These are phyloP conservation scores for Protobothrops mucrosquamatus DNA, from an alignment of 2,113 vertebrate genomes.

Conservation along the genomic window DNA sequence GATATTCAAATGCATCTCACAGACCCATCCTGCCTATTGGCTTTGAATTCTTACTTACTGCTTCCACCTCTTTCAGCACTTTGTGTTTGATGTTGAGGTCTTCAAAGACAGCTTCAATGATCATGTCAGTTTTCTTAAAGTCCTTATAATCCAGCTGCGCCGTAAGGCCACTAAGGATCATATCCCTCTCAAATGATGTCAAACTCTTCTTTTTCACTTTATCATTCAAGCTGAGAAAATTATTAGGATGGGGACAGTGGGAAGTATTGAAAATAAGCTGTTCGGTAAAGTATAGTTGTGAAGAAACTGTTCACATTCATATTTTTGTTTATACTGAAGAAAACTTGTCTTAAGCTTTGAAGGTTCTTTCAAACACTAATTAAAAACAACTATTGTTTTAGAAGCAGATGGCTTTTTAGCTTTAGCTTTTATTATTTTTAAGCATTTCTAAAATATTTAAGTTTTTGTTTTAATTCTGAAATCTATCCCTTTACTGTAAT, in stretches of 20 bases:
- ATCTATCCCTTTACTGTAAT: neutral
- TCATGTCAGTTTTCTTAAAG: slow-evolving; percentile 90
- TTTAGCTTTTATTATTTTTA: neutral
- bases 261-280: neutral
- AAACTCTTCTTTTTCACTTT: slow-evolving; percentile 90
- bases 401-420: neutral
- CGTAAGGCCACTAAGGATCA: slow-evolving; percentile 77
- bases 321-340: neutral
- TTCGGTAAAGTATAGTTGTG: too few relatives aligned
- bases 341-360: neutral
- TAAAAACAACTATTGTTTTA: neutral
- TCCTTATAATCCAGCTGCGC: slow-evolving; percentile 85
- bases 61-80: slow-evolving; percentile 91
- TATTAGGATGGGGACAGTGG: neutral
- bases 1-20: neutral
- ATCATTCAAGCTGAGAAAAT: slow-evolving; percentile 78
- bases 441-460: neutral
- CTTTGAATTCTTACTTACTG: slow-evolving; percentile 74
- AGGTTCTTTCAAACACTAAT: neutral
- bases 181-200: slow-evolving; percentile 89
- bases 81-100: slow-evolving; percentile 89
- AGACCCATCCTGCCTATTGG: neutral
- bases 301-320: neutral
- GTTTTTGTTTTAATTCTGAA: neutral
- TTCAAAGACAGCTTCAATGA: slow-evolving; percentile 97